Base-by-base conservation (phyloP, 2,888 invertebrate genomes). In the Muschampia plurimacula region DNA sequence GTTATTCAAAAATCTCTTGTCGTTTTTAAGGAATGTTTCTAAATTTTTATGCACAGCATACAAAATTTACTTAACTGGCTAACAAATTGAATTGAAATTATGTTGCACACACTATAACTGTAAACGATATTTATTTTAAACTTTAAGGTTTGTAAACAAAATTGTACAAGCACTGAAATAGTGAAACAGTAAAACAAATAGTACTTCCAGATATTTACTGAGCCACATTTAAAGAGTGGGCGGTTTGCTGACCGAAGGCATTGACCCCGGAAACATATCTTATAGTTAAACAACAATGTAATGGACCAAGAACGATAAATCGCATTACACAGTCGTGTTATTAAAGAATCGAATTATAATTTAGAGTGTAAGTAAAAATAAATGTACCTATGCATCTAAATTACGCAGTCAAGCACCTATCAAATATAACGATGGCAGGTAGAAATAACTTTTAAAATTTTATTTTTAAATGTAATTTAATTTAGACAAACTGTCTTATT, bases 211-310 rank as follows among this genome's bases (percentile, higher is more conserved):
- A 80, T 90, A 86, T 90, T 90, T 89, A 89, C 88, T 86, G 82
- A 80, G 78, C 80, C 76, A 79, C 78, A 81, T 83, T 82, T 80
- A 78, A 57, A 79, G 81, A 83, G 92, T 91, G 88, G 91, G 92
- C 84, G 89, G 80, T 74, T 64, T 79, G 79, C 60, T 60, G 46
- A 63, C 28, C 55, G 41, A 44, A 22, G 68, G 22, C 57, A 84
- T 83, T 80, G 89, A 88, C 89, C 89, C 84, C 85, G 86, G 81
- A 81, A 85, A 86, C 84, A 81, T 72, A 72, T 84, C 79, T 82
- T 82, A 82, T 77, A 77, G 76, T 77, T 76, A 77, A 73, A 77
- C 74, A 76, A 76, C 75, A 76, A 76, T 76, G 75, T 78, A 79
- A 77, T 76, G 74, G 75, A 74, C 75, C 76, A 77, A 75, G 65